phyloP scores from a whole-genome alignment of 2,888 invertebrate genomes.

The Penaeus monodon region DNA sequence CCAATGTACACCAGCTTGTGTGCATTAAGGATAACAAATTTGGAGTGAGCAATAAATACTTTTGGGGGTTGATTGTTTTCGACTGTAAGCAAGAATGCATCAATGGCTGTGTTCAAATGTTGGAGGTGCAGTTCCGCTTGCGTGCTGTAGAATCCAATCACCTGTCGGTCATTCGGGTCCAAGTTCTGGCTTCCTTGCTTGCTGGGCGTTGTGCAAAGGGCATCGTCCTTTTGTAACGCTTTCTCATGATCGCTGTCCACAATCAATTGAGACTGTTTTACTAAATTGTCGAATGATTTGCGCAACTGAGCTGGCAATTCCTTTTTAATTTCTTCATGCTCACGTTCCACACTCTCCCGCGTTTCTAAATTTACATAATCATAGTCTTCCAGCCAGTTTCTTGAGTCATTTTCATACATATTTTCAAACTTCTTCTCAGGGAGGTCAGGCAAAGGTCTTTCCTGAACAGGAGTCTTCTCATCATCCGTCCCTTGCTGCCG shows the following conservation, averaged over 20 bases:
- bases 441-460: conserved; percentile 55
- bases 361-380: conserved; percentile 89
- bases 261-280: conserved; percentile 77
- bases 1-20: conserved; percentile 94
- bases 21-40: conserved; percentile 93
- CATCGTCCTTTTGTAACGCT: conserved; percentile 32
- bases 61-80: conserved; percentile 94
- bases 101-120: conserved; percentile 88
- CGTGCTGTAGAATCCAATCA: conserved; percentile 87
- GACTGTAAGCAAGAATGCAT: conserved; percentile 90
- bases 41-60: conserved; percentile 90
- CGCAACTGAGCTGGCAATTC: conserved; percentile 80
- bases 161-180: conserved; percentile 83
- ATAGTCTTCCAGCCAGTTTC: conserved; percentile 85
- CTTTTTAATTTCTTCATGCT: conserved; percentile 81
- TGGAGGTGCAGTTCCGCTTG: conserved; percentile 88
- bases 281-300: conserved; percentile 81
- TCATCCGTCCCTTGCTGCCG: conserved; percentile 68
- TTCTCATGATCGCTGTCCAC: conserved; percentile 66
- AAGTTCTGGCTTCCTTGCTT: conserved; percentile 64
- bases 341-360: conserved; percentile 79
- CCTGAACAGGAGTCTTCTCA: conserved; percentile 61
- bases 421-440: conserved; percentile 67
- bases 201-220: conserved; percentile 26
- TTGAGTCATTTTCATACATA: conserved; percentile 67